Evolutionary conservation across 2,888 invertebrate species (phyloP).

Genomic region (Quadriops clusia): DNA sequence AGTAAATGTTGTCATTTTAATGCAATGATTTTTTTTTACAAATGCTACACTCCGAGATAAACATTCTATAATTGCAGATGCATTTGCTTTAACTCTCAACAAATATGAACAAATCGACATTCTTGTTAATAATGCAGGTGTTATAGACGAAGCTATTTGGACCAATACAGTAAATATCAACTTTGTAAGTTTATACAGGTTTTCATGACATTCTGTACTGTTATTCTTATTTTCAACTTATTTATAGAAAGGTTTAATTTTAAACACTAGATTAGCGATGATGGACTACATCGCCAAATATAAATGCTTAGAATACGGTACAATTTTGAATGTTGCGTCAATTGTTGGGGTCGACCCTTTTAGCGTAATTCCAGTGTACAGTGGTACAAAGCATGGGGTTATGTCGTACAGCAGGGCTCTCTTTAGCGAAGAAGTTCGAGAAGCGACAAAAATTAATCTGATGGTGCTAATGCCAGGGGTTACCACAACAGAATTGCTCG

Average conservation of each 20-base stretch:
- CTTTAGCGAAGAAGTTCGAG: no score
- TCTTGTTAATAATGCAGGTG: constrained; percentile 20
- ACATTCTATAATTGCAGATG: no score
- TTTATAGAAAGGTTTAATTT: constrained; percentile 16
- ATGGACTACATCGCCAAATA: constrained; percentile 20
- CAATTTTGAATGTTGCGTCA: constrained; percentile 20
- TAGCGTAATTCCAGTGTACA: constrained; percentile 14
- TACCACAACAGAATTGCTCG: no score
- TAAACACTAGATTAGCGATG: no score
- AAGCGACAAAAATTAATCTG: no score
- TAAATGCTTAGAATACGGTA: constrained; percentile 17
- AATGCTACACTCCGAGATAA: no score
- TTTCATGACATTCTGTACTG: no score
- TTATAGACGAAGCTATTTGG: constrained; percentile 17
- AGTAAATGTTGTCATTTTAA: constrained; percentile 10
- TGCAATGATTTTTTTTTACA: constrained; percentile 9
- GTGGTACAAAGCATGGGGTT: constrained; percentile 19
- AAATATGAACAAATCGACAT: constrained; percentile 18
- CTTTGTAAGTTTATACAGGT: constrained; percentile 15
- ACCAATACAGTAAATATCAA: constrained; percentile 17
- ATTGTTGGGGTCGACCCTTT: constrained; percentile 14
- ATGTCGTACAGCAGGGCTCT: constrained; percentile 16
- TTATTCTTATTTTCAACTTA: no score
- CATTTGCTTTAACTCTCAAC: constrained; percentile 16
- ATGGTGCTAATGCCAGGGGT: no score